Evolutionary conservation across 37 sponge, comb jelly and placozoan genomes (phyloP).

Genomic region (Aphrocallistes beatrix): DNA sequence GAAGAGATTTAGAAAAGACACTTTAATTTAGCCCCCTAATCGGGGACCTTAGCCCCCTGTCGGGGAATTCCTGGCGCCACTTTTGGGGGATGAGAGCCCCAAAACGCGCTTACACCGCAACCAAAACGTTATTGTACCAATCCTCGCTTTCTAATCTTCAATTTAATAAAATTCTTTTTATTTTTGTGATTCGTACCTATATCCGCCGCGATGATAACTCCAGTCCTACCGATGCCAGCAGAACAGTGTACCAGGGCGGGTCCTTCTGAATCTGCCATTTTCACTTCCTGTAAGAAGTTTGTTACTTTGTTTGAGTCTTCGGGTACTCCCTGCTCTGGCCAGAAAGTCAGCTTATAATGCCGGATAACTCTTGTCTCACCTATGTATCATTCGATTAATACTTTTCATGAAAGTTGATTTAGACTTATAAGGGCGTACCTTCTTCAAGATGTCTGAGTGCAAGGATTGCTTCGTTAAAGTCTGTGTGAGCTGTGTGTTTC

Average conservation of each 20-base stretch:
- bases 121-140: too few species aligned
- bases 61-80: too few species aligned
- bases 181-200: slow-evolving; percentile 19
- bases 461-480: neutral
- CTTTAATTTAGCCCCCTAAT: too few species aligned
- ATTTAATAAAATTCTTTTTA: too few species aligned
- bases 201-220: slow-evolving; percentile 32
- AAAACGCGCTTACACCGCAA: too few species aligned
- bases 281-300: slow-evolving; percentile 27
- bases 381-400: neutral
- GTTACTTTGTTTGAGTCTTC: neutral
- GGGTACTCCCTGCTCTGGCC: slow-evolving; percentile 32
- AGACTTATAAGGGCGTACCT: neutral
- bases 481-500: slow-evolving; percentile 1
- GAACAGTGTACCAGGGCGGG: slow-evolving; percentile 40
- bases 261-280: slow-evolving; percentile 37
- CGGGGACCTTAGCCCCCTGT: too few species aligned
- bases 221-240: slow-evolving; percentile 40
- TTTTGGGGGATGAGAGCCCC: too few species aligned
- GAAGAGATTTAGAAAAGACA: too few species aligned
- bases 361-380: slow-evolving; percentile 20
- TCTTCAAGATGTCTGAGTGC: neutral
- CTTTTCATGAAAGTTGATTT: neutral
- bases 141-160: too few species aligned
- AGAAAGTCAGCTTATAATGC: slow-evolving; percentile 28